Percentiles rank a stretch among this genome's conserved stretches.
These are phyloP conservation scores for Dicyrtomina minuta DNA, from an alignment of 2,888 invertebrate species.

Conservation along the genomic window DNA sequence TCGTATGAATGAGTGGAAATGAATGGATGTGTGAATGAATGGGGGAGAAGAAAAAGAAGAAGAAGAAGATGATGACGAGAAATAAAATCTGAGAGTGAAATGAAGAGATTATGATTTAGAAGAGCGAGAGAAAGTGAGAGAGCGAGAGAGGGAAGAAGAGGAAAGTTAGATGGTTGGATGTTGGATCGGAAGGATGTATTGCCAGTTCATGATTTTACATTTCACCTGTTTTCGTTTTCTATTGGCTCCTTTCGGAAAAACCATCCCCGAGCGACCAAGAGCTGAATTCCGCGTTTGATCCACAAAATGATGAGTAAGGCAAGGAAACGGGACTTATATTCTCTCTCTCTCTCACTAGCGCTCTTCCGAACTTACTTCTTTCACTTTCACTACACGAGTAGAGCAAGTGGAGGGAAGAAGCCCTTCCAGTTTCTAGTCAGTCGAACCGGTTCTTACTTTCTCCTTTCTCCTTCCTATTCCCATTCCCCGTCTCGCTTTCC, in stretches of 20 bases:
- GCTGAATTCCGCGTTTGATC: constrained; percentile 47
- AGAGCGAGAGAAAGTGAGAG: no score
- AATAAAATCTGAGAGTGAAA: not conserved
- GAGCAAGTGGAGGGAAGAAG: not conserved
- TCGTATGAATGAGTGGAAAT: not conserved
- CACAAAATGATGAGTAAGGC: constrained; percentile 53
- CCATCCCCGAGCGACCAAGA: constrained; percentile 33
- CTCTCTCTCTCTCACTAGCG: not conserved
- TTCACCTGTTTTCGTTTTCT: constrained; percentile 51
- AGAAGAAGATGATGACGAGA: not conserved
- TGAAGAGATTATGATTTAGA: constrained; percentile 3
- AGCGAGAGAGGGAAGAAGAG: no score
- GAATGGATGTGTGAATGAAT: not conserved
- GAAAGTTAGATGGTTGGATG: no score
- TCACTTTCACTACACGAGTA: not conserved
- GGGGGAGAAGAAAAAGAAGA: not conserved
- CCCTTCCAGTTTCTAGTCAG: constrained; percentile 8
- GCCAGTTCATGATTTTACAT: constrained; percentile 35
- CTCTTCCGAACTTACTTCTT: constrained; percentile 1
- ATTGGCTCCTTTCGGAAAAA: constrained; percentile 39
- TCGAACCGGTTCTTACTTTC: not conserved
- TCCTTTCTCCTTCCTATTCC: constrained; percentile 2
- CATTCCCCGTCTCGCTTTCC: not conserved
- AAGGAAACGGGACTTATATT: constrained; percentile 16
- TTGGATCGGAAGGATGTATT: no score